phyloP scores from a whole-genome alignment of 2,113 vertebrate genomes.

The Malaclemys terrapin region DNA sequence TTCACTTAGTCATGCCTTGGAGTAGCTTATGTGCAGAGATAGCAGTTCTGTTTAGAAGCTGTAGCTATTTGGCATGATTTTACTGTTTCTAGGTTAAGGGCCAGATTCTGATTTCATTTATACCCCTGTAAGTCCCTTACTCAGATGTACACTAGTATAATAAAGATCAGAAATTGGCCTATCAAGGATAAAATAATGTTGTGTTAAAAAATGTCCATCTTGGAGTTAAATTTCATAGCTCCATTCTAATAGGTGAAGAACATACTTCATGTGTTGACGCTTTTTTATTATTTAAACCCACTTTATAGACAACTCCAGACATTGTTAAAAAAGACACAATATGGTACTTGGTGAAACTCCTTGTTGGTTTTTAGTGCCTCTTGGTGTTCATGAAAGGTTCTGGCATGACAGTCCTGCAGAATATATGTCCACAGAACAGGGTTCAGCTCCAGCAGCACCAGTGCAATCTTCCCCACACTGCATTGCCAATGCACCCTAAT shows the following conservation, averaged over 20 bases:
- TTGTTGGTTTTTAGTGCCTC: not conserved
- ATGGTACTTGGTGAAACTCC: not conserved
- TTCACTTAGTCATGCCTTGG: not conserved
- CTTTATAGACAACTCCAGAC: not conserved
- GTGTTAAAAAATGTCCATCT: not conserved
- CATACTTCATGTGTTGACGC: not conserved
- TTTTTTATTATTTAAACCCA: conserved; percentile 2
- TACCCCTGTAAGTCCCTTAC: not conserved
- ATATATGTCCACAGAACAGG: not conserved
- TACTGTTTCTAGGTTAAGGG: not conserved
- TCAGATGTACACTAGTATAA: not conserved
- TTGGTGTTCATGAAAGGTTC: not conserved
- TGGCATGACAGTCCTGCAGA: not conserved
- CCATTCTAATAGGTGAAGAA: not conserved
- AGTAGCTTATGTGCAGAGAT: not conserved
- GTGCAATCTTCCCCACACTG: not conserved
- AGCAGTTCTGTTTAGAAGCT: not conserved
- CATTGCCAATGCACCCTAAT: not conserved
- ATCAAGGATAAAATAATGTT: not conserved
- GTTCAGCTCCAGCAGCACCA: not conserved
- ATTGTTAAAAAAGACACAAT: not conserved
- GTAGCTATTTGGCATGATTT: not conserved
- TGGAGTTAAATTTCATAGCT: not conserved
- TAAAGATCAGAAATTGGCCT: not conserved
- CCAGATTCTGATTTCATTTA: not conserved